Evolutionary conservation across 2,797 vertebrate species (phyloP).

Genomic region (Gymnocypris eckloni): DNA sequence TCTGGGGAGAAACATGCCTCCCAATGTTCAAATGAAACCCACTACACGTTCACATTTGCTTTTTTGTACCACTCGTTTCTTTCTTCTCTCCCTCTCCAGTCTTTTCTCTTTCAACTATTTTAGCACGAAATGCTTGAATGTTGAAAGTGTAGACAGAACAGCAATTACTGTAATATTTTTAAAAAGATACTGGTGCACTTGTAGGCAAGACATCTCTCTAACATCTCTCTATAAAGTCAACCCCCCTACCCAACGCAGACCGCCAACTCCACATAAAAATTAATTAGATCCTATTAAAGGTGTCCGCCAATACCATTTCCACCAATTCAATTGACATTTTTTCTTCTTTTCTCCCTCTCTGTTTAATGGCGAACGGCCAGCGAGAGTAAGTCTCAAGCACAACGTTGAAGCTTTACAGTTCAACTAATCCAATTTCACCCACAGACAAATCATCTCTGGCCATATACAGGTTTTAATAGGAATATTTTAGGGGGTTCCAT

Average conservation of each 20-base stretch:
- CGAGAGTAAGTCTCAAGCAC: conserved; percentile 40
- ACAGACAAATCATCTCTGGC: conserved; percentile 75
- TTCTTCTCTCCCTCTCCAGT: neutral
- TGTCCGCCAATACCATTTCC: conserved; percentile 73
- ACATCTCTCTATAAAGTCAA: conserved; percentile 61
- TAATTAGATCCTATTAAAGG: conserved; percentile 79
- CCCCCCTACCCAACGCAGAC: conserved; percentile 62
- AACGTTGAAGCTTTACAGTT: conserved; percentile 67
- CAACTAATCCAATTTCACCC: conserved; percentile 78
- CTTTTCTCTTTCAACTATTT: neutral
- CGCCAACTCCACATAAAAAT: conserved; percentile 68
- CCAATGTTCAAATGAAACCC: neutral
- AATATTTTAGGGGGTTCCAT: conserved; percentile 69
- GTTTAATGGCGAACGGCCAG: conserved; percentile 66
- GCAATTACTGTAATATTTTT: neutral
- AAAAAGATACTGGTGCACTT: neutral
- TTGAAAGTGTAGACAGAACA: neutral
- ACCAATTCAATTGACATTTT: conserved; percentile 74
- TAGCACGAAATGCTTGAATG: neutral
- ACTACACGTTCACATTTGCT: neutral
- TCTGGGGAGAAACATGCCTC: neutral
- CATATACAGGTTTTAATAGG: conserved; percentile 69
- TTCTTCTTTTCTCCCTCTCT: conserved; percentile 56
- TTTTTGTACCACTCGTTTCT: neutral
- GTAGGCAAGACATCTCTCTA: neutral